Evolutionary conservation across 2,113 vertebrate species (phyloP).

Genomic region (Stegastes partitus): DNA sequence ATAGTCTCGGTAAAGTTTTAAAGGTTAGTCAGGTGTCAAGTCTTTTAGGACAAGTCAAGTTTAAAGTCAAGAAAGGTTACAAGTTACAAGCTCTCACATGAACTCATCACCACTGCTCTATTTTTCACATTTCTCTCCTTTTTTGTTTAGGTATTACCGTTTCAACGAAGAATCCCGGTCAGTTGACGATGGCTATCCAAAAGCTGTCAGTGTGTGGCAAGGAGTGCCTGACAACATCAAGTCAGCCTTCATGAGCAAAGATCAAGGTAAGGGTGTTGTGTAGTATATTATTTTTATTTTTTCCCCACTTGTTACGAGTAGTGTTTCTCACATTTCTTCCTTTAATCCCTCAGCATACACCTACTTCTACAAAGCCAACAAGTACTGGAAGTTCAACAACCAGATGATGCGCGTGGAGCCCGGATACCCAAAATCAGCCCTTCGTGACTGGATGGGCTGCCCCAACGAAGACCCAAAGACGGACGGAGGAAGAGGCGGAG

Average conservation of each 20-base stretch:
- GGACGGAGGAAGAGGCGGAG: slow-evolving; percentile 73
- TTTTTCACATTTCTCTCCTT: not conserved
- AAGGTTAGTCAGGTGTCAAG: not conserved
- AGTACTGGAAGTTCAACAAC: slow-evolving; percentile 96
- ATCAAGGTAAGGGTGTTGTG: slow-evolving; percentile 85
- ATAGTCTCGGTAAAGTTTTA: too few relatives aligned
- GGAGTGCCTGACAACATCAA: slow-evolving; percentile 90
- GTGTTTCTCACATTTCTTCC: slow-evolving; percentile 17
- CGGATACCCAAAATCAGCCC: slow-evolving; percentile 91
- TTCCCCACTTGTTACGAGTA: not conserved
- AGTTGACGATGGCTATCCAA: slow-evolving; percentile 90
- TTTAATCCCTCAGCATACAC: slow-evolving; percentile 85
- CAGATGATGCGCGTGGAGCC: slow-evolving; percentile 91
- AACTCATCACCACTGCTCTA: not conserved
- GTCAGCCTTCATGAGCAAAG: slow-evolving; percentile 90
- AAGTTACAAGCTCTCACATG: too few relatives aligned
- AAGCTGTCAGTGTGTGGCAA: slow-evolving; percentile 89
- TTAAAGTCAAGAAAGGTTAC: not conserved
- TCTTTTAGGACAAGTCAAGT: not conserved
- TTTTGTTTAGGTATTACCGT: slow-evolving; percentile 88
- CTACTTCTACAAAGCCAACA: slow-evolving; percentile 94
- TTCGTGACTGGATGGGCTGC: slow-evolving; percentile 92
- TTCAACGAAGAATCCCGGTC: slow-evolving; percentile 87
- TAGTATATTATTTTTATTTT: not conserved
- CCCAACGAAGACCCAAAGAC: slow-evolving; percentile 83